phyloP scores from a whole-genome alignment of 1,140 invertebrate genomes.

The Tetragonula clypearis region DNA sequence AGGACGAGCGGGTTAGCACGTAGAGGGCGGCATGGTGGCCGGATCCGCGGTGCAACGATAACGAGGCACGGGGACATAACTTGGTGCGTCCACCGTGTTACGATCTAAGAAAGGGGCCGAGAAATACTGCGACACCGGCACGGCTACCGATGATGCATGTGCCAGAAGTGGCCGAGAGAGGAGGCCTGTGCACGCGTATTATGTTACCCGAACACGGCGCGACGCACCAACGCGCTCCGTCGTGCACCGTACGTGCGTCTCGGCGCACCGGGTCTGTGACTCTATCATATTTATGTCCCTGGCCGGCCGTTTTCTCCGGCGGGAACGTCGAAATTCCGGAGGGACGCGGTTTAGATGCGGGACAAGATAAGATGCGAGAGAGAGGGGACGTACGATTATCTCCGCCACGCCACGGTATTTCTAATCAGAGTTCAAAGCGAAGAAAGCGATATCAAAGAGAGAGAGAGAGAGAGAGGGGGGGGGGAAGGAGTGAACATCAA shows the following conservation, averaged over 20 bases:
- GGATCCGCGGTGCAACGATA: constrained; percentile 23
- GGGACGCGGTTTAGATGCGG: constrained; percentile 30
- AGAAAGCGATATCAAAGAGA: neutral
- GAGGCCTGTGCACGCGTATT: constrained; percentile 57
- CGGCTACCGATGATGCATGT: constrained; percentile 67
- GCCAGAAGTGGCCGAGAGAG: constrained; percentile 44
- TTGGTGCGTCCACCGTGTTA: constrained; percentile 57
- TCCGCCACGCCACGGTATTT: neutral
- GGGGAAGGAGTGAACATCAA: neutral
- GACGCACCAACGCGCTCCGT: constrained; percentile 29
- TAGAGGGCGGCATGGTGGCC: neutral
- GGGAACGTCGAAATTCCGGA: constrained; percentile 45
- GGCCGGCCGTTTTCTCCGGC: constrained; percentile 16
- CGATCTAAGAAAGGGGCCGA: constrained; percentile 59
- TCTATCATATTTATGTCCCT: constrained; percentile 65
- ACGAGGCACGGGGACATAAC: constrained; percentile 44
- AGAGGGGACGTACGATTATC: constrained; percentile 24
- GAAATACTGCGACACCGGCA: constrained; percentile 61
- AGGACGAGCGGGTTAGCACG: neutral
- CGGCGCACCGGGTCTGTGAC: constrained; percentile 51
- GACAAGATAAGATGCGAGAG: neutral
- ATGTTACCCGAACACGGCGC: constrained; percentile 55
- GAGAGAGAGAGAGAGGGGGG: neutral
- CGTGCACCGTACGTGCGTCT: constrained; percentile 50
- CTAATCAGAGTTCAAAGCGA: constrained; percentile 32